Conservation (phyloP, 92 coral and sea anemone genomes). For the Palythoa heliodiscus region DNA sequence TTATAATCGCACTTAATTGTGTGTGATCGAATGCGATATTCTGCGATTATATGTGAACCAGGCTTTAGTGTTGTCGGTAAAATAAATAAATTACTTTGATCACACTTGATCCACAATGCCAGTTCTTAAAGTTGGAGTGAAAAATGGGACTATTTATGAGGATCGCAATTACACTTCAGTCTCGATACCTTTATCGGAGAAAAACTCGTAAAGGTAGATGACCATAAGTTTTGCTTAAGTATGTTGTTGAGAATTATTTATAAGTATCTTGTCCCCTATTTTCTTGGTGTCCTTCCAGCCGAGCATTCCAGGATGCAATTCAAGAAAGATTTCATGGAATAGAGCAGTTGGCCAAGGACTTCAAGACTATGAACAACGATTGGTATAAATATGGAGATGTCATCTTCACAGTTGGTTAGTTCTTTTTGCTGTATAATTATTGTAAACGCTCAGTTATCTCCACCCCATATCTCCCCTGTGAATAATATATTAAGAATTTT, state of each 20-base stretch:
- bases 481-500: too few relatives aligned
- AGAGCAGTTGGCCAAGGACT: constrained; percentile 63
- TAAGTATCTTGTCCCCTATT: neutral
- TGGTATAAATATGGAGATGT: constrained; percentile 68
- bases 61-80: too few relatives aligned
- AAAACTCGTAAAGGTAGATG: neutral
- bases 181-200: too few relatives aligned
- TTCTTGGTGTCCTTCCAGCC: constrained; percentile 28
- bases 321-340: constrained; percentile 51
- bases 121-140: too few relatives aligned
- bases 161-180: too few relatives aligned
- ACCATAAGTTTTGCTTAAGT: neutral
- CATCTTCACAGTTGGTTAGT: constrained; percentile 85
- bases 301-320: constrained; percentile 51
- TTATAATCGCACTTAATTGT: too few relatives aligned
- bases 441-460: neutral
- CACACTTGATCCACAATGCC: too few relatives aligned
- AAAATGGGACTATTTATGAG: too few relatives aligned
- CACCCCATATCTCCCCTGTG: neutral
- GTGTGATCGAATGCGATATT: too few relatives aligned
- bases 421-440: neutral
- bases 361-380: constrained; percentile 60
- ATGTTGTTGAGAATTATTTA: neutral
- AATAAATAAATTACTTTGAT: too few relatives aligned
- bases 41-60: too few relatives aligned